These are phyloP conservation scores for Acinonyx jubatus DNA, from an alignment of 2,113 vertebrate genomes.

Conservation along the genomic window DNA sequence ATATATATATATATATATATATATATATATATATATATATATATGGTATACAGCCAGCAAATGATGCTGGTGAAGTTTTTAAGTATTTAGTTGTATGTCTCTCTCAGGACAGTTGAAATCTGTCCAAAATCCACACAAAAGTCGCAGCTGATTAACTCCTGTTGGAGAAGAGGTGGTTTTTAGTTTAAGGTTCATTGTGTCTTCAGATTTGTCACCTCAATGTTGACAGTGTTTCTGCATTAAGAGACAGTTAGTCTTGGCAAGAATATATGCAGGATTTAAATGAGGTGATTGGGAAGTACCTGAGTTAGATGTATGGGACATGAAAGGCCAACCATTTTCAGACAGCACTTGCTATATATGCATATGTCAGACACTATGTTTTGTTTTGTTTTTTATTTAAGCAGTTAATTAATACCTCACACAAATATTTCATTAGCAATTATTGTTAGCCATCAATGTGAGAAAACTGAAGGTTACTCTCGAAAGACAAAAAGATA, in stretches of 20 bases:
- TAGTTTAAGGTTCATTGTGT: conserved; percentile 18
- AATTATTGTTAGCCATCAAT: neutral
- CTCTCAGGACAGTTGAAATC: neutral
- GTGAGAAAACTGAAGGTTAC: neutral
- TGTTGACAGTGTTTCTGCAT: conserved; percentile 24
- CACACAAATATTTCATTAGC: neutral
- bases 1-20: no score
- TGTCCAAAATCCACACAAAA: conserved; percentile 34
- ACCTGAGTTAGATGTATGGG: neutral
- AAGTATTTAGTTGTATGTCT: neutral
- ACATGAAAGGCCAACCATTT: neutral
- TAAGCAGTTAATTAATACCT: neutral
- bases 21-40: neutral
- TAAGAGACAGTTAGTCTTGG: conserved; percentile 19
- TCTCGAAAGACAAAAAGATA: neutral
- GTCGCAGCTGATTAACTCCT: neutral
- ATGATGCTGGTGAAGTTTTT: conserved; percentile 10
- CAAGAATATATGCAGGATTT: neutral
- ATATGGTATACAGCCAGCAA: neutral
- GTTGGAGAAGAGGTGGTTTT: neutral
- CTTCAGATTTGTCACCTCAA: conserved; percentile 47
- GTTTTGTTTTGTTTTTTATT: neutral
- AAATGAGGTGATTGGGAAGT: neutral
- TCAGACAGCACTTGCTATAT: neutral
- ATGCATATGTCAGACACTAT: neutral